Base-by-base conservation (phyloP, 2,888 invertebrate genomes). In the Ectemnius continuus region DNA sequence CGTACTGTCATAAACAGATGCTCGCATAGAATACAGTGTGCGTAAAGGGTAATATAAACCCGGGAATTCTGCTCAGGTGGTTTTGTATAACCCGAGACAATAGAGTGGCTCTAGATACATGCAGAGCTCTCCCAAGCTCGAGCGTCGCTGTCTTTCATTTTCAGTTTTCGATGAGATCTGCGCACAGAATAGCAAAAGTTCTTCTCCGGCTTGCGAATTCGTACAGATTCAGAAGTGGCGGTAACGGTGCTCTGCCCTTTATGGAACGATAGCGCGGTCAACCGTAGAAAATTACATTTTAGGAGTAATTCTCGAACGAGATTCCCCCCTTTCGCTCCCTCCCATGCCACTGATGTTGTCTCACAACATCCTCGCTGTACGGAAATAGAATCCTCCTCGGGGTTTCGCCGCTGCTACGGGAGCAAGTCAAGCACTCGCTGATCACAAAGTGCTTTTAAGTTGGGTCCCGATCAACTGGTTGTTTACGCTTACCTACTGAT, bases 11-110 rank as follows among this genome's bases (percentile, higher is more conserved):
- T 62, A 14, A 16, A 52, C n/a, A 57, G 64, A 61, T 65, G 61
- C 65, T 52, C 61, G 62, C 63, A 67, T 68, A 68, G 74, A 74
- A 78, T 78, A 74, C 60, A 63, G 62, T 67, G 70, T 56, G 20
- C 62, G 74, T 68, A 68, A 78, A 71, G 56, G 62, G 65, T 62
- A 61, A 59, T n/a, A 64, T 20, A 66, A 67, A 18, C 60, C 45
- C 61, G 28, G 47, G 63, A 63, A 70, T 46, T 70, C 62, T 66
- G 48, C 73, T 52, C 60, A 60, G 52, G 52, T 64, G 65, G 26
- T 45, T 65, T 66, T 48, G 69, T 56, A 61, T 56, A 70, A 36
- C 36, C 36, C 36, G 36, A 36, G 8, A 36, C 36, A 36, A 11
- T 36, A 4, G 36, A 36, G 36, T 36, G 36, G 36, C 36, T 36